Conservation (phyloP, 2,113 vertebrate species). For the Passerina amoena region DNA sequence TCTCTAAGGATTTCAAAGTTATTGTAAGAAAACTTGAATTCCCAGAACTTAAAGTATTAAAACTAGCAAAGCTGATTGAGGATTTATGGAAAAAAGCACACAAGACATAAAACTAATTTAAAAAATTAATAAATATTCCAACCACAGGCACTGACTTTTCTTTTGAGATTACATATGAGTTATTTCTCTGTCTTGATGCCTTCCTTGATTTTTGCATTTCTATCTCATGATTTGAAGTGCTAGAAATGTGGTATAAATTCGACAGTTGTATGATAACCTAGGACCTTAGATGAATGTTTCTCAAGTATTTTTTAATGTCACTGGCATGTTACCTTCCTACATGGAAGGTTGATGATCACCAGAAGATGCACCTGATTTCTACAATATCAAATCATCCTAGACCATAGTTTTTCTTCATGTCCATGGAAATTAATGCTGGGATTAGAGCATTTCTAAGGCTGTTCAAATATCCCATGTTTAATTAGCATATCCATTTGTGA, state of each 20-base stretch:
- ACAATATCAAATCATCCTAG: background rate
- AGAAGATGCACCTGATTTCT: background rate
- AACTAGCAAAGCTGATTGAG: background rate
- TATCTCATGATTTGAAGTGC: background rate
- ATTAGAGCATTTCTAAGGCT: background rate
- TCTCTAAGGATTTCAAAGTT: background rate
- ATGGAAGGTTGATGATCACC: background rate
- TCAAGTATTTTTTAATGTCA: background rate
- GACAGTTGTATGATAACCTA: background rate
- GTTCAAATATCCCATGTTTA: background rate
- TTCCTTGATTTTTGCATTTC: background rate
- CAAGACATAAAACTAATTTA: background rate
- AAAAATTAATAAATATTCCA: background rate
- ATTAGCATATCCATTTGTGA: background rate
- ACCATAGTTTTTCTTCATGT: background rate
- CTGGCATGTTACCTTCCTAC: background rate
- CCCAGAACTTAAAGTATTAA: background rate
- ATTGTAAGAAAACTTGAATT: background rate
- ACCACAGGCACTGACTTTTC: background rate
- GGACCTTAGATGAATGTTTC: background rate
- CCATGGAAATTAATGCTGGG: background rate
- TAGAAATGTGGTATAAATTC: background rate
- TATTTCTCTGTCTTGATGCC: background rate
- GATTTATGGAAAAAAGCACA: background rate
- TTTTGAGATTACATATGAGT: background rate